A percentile compares a stretch with the other conserved stretches of the same genome.
Conservation (phyloP, 2,113 vertebrate genomes). For the Xyliphius kryptos region DNA sequence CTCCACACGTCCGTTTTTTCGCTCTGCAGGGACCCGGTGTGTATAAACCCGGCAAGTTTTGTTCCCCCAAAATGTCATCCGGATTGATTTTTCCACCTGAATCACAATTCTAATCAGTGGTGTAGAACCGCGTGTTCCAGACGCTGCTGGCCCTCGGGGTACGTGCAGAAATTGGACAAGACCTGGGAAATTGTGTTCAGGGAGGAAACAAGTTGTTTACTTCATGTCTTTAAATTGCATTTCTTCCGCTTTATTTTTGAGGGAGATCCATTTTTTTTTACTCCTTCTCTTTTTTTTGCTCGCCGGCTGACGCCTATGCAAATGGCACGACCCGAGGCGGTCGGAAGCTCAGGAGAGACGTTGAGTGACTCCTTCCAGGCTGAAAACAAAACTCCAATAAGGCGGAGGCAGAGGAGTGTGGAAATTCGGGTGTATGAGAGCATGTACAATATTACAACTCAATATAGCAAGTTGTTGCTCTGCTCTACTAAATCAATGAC, state of each 20-base stretch:
- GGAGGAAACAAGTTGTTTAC: slow-evolving; percentile 74
- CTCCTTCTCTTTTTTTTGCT: slow-evolving; percentile 44
- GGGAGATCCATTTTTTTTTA: slow-evolving; percentile 34
- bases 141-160: slow-evolving; percentile 61
- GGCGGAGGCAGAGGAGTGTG: slow-evolving; percentile 70
- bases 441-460: slow-evolving; percentile 73
- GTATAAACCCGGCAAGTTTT: slow-evolving; percentile 61
- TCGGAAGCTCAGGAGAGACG: slow-evolving; percentile 75
- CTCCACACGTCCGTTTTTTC: slow-evolving; percentile 4
- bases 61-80: slow-evolving; percentile 74
- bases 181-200: slow-evolving; percentile 74
- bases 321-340: slow-evolving; percentile 73
- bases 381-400: slow-evolving; percentile 49
- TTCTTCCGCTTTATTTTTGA: slow-evolving; percentile 78
- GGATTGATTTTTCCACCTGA: slow-evolving; percentile 71
- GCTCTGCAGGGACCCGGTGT: slow-evolving; percentile 47
- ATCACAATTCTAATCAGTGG: slow-evolving; percentile 78
- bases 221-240: slow-evolving; percentile 91
- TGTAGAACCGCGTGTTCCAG: slow-evolving; percentile 71
- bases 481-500: slow-evolving; percentile 38
- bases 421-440: slow-evolving; percentile 65
- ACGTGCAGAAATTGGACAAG: slow-evolving; percentile 75
- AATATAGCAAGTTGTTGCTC: slow-evolving; percentile 68
- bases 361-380: slow-evolving; percentile 56
- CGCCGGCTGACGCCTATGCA: slow-evolving; percentile 61